A percentile compares a stretch with the other conserved stretches of the same genome.
These are phyloP conservation scores for Psittacara wagleri DNA, from an alignment of 2,113 vertebrate genomes.

Conservation along the genomic window DNA sequence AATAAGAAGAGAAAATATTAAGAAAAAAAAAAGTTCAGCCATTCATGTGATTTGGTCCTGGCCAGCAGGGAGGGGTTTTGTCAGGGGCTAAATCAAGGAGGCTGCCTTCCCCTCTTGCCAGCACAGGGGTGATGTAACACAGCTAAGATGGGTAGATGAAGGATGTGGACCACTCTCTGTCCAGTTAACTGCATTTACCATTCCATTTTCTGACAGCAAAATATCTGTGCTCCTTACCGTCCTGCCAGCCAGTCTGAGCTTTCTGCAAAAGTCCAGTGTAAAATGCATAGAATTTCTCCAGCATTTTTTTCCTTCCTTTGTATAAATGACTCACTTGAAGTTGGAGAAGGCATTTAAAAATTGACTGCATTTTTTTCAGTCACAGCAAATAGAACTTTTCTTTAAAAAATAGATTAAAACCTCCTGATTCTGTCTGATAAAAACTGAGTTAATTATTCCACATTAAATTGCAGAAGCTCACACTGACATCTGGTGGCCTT, in stretches of 20 bases:
- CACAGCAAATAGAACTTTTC: background rate
- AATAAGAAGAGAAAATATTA: background rate
- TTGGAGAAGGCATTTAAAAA: constrained; percentile 6
- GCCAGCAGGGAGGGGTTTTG: background rate
- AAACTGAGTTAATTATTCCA: background rate
- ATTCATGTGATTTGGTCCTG: background rate
- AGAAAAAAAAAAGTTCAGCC: background rate
- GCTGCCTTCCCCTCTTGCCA: background rate
- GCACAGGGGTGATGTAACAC: background rate
- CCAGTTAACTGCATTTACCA: background rate
- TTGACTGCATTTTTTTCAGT: background rate
- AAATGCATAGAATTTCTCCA: background rate
- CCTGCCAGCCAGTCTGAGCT: background rate
- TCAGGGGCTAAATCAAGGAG: background rate
- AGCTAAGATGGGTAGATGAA: background rate
- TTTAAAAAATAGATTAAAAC: background rate
- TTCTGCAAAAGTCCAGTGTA: background rate
- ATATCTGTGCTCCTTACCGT: background rate
- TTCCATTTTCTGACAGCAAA: background rate
- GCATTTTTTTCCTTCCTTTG: background rate
- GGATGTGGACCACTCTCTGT: background rate
- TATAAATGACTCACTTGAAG: background rate
- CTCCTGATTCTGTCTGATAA: background rate
- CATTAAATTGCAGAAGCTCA: constrained; percentile 7
- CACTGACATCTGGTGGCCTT: constrained; percentile 43